Percentiles rank a stretch among this genome's conserved stretches.
phyloP scores from a whole-genome alignment of 2,797 vertebrate genomes.

The Toxotes lorentzi region DNA sequence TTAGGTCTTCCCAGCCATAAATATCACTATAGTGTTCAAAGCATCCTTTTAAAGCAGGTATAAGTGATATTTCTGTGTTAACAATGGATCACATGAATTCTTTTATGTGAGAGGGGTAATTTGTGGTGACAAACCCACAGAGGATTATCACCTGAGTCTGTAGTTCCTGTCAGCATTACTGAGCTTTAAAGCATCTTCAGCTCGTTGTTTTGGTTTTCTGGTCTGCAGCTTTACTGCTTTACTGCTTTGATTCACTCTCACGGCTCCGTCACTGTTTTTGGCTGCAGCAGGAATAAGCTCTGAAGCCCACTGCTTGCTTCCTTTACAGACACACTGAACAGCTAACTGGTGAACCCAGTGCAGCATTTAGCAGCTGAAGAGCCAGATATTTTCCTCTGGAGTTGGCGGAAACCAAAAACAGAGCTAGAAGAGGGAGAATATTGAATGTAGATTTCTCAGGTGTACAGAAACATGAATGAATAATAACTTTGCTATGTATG shows the following conservation, averaged over 20 bases:
- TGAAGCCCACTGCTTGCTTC: no score
- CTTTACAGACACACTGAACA: neutral
- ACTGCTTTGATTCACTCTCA: neutral
- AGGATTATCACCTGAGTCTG: neutral
- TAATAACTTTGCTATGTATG: neutral
- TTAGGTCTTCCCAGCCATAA: no score
- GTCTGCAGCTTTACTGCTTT: neutral
- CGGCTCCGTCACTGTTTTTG: neutral
- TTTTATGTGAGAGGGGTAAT: no score
- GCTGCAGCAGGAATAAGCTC: neutral
- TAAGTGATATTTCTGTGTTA: no score
- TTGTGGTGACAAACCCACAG: neutral
- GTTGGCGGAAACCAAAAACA: neutral
- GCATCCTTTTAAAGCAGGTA: no score
- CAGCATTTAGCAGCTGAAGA: neutral
- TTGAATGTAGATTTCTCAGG: neutral
- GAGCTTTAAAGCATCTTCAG: neutral
- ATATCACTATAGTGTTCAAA: no score
- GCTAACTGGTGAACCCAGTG: neutral
- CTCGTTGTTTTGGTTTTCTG: neutral
- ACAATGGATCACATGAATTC: no score
- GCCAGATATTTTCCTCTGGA: neutral
- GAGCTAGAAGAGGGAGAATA: neutral
- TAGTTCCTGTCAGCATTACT: neutral
- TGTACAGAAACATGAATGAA: neutral